Percentiles rank a stretch among this genome's conserved stretches.
These are phyloP conservation scores for Drosophila sp. DNA, from an alignment of 1,140 invertebrate species.

Conservation along the genomic window DNA sequence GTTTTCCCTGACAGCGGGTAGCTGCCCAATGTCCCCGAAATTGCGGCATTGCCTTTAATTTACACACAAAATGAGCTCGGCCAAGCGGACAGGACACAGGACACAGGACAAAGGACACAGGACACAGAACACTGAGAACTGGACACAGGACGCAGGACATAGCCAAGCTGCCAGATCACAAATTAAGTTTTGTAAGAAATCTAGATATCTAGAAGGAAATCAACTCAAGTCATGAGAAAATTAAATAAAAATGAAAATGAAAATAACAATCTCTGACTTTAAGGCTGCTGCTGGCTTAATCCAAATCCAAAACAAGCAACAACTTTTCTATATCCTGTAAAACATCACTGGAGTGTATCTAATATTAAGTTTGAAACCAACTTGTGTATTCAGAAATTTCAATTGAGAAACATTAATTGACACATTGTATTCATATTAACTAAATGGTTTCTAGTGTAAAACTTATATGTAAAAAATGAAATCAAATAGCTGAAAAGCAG, in stretches of 20 bases:
- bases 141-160: constrained; percentile 22
- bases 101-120: constrained; percentile 21
- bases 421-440: too few relatives aligned
- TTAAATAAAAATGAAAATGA: constrained; percentile 52
- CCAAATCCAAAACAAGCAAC: neutral
- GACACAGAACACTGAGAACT: too few relatives aligned
- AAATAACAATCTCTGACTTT: constrained; percentile 26
- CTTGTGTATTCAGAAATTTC: neutral
- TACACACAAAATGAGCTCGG: constrained; percentile 55
- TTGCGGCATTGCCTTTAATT: constrained; percentile 53
- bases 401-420: too few relatives aligned
- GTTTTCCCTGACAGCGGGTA: constrained; percentile 34
- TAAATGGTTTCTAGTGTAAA: too few relatives aligned
- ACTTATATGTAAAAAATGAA: too few relatives aligned
- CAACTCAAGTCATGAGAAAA: constrained; percentile 49
- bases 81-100: constrained; percentile 15
- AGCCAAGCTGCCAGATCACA: constrained; percentile 33
- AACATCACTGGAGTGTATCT: neutral
- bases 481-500: too few relatives aligned
- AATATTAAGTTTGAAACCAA: neutral
- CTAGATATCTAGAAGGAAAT: constrained; percentile 58
- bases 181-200: constrained; percentile 68
- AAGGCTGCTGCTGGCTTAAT: neutral
- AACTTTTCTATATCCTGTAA: neutral
- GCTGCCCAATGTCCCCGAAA: constrained; percentile 27